Evolutionary conservation across 2,797 vertebrate genomes (phyloP), one percentile per base, ranked within the genome.

Genomic region (Parotocinclus haroldoi): DNA sequence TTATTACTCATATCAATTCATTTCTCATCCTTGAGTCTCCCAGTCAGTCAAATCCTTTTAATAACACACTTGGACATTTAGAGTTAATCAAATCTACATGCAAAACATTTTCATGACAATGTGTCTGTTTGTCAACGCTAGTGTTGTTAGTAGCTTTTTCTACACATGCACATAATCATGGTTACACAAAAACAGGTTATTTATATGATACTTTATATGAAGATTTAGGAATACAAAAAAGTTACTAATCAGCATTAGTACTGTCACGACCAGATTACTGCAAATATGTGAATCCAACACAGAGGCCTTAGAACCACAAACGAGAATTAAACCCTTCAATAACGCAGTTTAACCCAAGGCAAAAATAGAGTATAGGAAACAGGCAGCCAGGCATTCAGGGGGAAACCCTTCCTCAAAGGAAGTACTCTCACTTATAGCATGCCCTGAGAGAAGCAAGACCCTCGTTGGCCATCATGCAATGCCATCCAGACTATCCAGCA

Each of bases 91-190:
- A 46, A 65, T n/a, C 13, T 48, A 56, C 63, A 72, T 56, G 57
- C 58, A 66, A 38, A 61, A 48, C 4, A 38, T 13, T n/a, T 49
- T 7, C 36, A 58, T 49, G 44, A 18, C 45, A 53, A 60, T 7
- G 7, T n/a, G 8, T 17, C 3, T n/a, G 19, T 19, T 54, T 36
- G 36, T 46, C 51, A 45, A 66, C 55, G 42, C 58, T 67, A 51
- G 48, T 45, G 52, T 62, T 49, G 70, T 72, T 72, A 55, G 51
- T 63, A 74, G 51, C 69, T 64, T 66, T 18, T 49, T 55, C 27
- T 64, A 87, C 84, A 91, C 91, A 93, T 92, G 90, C 90, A 92
- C 65, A 92, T 69, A 45, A 63, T 55, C 55, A 16, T 17, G 42
- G 66, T 72, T 58, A 69, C 66, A 67, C 61, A 57, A 45, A 46